phyloP scores from a whole-genome alignment of 1,140 invertebrate genomes.

The Diprion similis region DNA sequence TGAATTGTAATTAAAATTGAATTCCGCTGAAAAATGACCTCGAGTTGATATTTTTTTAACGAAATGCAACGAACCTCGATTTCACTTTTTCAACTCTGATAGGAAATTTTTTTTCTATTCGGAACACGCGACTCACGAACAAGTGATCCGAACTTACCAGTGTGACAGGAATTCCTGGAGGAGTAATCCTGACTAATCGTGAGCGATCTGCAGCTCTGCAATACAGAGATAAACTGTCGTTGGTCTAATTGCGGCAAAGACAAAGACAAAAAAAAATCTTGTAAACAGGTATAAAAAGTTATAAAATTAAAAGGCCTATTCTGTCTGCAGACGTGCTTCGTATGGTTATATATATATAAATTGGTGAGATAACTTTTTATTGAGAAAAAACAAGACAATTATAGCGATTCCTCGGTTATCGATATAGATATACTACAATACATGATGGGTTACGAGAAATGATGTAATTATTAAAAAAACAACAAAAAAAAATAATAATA shows the following conservation, averaged over 20 bases:
- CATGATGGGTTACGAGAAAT: too few species aligned
- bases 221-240: too few species aligned
- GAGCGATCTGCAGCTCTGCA: too few species aligned
- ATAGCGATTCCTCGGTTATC: too few species aligned
- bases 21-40: neutral
- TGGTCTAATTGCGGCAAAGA: too few species aligned
- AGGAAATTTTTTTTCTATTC: neutral
- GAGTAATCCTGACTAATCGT: neutral
- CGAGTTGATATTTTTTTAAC: conserved; percentile 13
- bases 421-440: too few species aligned
- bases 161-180: conserved; percentile 16
- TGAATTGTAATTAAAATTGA: too few species aligned
- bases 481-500: too few species aligned
- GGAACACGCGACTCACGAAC: neutral
- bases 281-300: neutral
- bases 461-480: too few species aligned
- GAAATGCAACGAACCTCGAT: neutral
- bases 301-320: conserved; percentile 26
- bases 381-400: neutral
- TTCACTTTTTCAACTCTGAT: too few species aligned
- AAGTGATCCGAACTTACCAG: conserved; percentile 10
- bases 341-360: too few species aligned
- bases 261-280: neutral
- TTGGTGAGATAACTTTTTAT: neutral
- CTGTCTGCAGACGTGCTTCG: conserved; percentile 26